These are phyloP conservation scores for Lingula anatina DNA, from an alignment of 2,888 invertebrate genomes.

Conservation along the genomic window DNA sequence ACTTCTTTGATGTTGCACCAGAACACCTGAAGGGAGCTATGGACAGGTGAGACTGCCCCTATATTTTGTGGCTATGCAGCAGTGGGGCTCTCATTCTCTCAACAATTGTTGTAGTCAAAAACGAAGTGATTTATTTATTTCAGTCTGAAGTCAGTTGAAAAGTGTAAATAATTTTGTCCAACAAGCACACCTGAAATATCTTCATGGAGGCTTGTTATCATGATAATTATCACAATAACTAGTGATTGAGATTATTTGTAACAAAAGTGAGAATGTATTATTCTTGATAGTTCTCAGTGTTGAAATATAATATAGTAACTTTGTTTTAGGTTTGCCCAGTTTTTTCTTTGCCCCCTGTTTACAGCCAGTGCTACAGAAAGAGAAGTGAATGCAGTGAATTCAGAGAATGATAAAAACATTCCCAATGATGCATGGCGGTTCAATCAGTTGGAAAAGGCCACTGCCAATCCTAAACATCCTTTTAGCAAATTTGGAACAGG, in stretches of 20 bases:
- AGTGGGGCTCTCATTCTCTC: not conserved
- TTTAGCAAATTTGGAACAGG: conserved; percentile 94
- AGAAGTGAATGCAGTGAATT: conserved; percentile 93
- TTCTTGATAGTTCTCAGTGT: too few relatives aligned
- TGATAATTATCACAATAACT: too few relatives aligned
- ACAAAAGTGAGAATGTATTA: too few relatives aligned
- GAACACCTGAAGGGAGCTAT: conserved; percentile 72
- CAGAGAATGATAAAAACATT: conserved; percentile 93
- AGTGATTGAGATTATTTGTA: too few relatives aligned
- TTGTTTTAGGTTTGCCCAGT: conserved; percentile 79
- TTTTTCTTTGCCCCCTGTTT: conserved; percentile 89
- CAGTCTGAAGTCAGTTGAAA: not conserved
- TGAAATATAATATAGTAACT: too few relatives aligned
- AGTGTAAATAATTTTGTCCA: too few relatives aligned
- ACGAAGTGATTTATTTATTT: not conserved
- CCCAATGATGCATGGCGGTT: conserved; percentile 84
- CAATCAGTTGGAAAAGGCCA: conserved; percentile 81
- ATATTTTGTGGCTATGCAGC: not conserved
- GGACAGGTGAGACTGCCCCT: conserved; percentile 64
- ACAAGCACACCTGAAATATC: too few relatives aligned
- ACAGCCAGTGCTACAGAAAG: conserved; percentile 86
- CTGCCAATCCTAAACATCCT: conserved; percentile 72
- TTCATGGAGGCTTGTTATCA: too few relatives aligned
- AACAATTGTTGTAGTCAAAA: not conserved
- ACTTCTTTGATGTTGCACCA: conserved; percentile 88